Base-by-base conservation (phyloP, 2,888 invertebrate species). In the Frankliniella fusca region DNA sequence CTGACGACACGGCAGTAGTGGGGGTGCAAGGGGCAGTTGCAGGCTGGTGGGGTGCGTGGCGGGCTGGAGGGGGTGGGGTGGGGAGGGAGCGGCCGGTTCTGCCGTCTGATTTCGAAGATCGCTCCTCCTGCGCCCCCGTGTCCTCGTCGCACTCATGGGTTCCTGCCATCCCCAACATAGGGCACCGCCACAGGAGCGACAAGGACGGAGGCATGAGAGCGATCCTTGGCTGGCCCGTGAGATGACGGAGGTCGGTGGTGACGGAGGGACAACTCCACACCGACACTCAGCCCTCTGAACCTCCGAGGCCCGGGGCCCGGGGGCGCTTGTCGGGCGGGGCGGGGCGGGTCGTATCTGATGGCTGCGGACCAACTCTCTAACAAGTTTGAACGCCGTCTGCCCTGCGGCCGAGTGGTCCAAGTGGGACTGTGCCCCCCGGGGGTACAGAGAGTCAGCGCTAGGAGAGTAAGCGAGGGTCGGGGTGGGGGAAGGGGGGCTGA, bases 261-360 rank as follows among this genome's bases (percentile, higher is more conserved):
- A 38, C 38, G 38, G 38, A 2, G 38, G 38, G 38, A 38, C 38
- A 38, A 38, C 38, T 38, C 38, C 38, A 38, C 38, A 38, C 38
- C 38, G 38, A 38, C 38, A 38, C 38, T 38, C 38, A 5, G 38
- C 38, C 38, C 38, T 38, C 38, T 38, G 79, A 82, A 81, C 76
- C 80, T 82, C 81, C 61, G 80, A 48, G 48, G 83, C 81, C 80
- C 81, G 27, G 83, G 83, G 83, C 81, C 80, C 81, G 27, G 83
- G 83, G 84, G 83, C 84, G 80, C 83, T 50, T 18, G 28, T 80
- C 80, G 82, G n/a, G 54, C 15, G 54, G 15, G 54, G 54, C 54
- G 5, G 54, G 54, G 54, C 18, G 54, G 18, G 54, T 5, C 54
- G 54, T 20, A 20, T 20, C 15, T 20, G 54, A 15, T 54, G 20